These are phyloP conservation scores for Nematostella vectensis DNA, from an alignment of 92 coral and sea anemone species.

Conservation along the genomic window DNA sequence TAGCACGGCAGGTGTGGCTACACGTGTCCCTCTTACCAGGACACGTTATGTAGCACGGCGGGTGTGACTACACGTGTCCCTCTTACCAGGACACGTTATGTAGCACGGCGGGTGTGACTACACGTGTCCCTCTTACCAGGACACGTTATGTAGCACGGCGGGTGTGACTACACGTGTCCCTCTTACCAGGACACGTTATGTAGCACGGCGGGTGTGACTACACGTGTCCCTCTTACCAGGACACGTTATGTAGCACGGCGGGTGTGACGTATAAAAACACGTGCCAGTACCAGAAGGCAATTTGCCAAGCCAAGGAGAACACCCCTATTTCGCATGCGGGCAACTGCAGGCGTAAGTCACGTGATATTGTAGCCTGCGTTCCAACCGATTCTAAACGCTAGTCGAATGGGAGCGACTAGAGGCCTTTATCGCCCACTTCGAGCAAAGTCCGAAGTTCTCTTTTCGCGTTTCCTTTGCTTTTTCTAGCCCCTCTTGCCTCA, in stretches of 20 bases:
- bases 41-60: conserved; percentile 47
- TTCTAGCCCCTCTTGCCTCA: too few species aligned
- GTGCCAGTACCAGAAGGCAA: conserved; percentile 48
- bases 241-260: conserved; percentile 43
- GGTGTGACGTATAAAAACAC: conserved; percentile 48
- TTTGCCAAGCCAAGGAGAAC: conserved; percentile 39
- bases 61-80: conserved; percentile 50
- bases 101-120: conserved; percentile 46
- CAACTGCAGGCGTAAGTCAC: conserved; percentile 58
- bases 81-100: conserved; percentile 55
- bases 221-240: conserved; percentile 50
- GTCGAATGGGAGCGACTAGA: too few species aligned
- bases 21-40: conserved; percentile 50
- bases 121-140: conserved; percentile 50
- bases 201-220: conserved; percentile 46
- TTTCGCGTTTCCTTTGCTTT: neutral
- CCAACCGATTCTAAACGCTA: too few species aligned
- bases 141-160: conserved; percentile 47
- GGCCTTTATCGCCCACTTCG: too few species aligned
- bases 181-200: conserved; percentile 55
- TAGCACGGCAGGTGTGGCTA: conserved; percentile 44
- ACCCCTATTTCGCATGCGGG: conserved; percentile 65
- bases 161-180: conserved; percentile 50
- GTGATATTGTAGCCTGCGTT: too few species aligned
- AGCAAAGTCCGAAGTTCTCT: neutral